These are phyloP conservation scores for Bombus affinis DNA, from an alignment of 1,140 invertebrate species.

Conservation along the genomic window DNA sequence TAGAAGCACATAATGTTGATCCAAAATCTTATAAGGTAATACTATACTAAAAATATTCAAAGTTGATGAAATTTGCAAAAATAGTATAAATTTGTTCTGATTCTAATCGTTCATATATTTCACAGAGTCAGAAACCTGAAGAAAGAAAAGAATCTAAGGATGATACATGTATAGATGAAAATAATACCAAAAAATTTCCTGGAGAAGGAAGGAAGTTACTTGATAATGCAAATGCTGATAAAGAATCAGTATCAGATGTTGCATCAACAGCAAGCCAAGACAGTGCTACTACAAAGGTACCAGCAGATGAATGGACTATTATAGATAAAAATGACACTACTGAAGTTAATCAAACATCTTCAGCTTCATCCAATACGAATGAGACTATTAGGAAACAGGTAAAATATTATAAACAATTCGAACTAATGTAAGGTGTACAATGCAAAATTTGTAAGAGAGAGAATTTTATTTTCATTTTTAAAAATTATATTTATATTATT, in stretches of 20 bases:
- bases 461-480: background rate
- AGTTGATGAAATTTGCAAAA: constrained; percentile 80
- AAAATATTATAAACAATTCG: background rate
- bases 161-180: background rate
- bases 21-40: background rate
- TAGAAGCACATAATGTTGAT: constrained; percentile 53
- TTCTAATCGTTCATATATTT: constrained; percentile 7
- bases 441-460: background rate
- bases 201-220: constrained; percentile 51
- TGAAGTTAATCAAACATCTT: constrained; percentile 23
- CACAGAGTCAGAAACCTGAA: background rate
- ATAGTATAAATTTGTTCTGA: constrained; percentile 57
- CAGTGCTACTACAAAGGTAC: constrained; percentile 1
- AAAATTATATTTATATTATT: background rate
- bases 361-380: constrained; percentile 30
- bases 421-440: background rate
- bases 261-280: background rate
- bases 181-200: constrained; percentile 38
- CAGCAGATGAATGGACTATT: constrained; percentile 74
- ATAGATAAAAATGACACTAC: constrained; percentile 63
- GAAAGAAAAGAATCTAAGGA: background rate
- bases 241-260: background rate
- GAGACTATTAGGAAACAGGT: constrained; percentile 46
- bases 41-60: constrained; percentile 57
- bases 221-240: background rate